Conservation (phyloP, 2,888 invertebrate genomes). For the Tetheella fluctuosa region DNA sequence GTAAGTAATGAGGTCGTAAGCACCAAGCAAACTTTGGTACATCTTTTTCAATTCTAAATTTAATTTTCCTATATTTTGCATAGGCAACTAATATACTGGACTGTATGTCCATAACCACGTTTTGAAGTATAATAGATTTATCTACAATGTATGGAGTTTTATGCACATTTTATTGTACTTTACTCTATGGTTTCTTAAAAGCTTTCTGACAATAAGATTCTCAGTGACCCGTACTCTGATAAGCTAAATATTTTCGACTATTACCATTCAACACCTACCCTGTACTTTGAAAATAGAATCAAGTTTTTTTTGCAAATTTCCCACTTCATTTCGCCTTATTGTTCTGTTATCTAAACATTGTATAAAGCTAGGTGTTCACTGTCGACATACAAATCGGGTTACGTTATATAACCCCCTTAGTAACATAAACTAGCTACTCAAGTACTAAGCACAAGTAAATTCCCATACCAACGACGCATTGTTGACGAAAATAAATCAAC, state of each 20-base stretch:
- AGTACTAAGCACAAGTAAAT: conserved; percentile 57
- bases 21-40: too few species aligned
- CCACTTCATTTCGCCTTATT: conserved; percentile 58
- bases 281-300: conserved; percentile 45
- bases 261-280: conserved; percentile 32
- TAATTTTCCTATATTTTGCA: too few species aligned
- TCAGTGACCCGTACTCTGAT: conserved; percentile 40
- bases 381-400: conserved; percentile 40
- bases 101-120: too few species aligned
- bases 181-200: not conserved
- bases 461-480: conserved; percentile 74
- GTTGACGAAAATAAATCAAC: conserved; percentile 82
- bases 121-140: conserved; percentile 2
- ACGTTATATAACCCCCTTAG: conserved; percentile 45
- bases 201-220: conserved; percentile 18
- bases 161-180: not conserved
- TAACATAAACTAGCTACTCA: conserved; percentile 48
- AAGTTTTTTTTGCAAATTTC: conserved; percentile 54
- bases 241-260: conserved; percentile 53
- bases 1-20: too few species aligned
- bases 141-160: not conserved
- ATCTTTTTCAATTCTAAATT: too few species aligned
- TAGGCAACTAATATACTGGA: too few species aligned
- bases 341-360: conserved; percentile 47
- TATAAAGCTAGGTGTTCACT: conserved; percentile 39